Evolutionary conservation across 2,888 invertebrate genomes (phyloP).

Genomic region (Amphipyra berbera): DNA sequence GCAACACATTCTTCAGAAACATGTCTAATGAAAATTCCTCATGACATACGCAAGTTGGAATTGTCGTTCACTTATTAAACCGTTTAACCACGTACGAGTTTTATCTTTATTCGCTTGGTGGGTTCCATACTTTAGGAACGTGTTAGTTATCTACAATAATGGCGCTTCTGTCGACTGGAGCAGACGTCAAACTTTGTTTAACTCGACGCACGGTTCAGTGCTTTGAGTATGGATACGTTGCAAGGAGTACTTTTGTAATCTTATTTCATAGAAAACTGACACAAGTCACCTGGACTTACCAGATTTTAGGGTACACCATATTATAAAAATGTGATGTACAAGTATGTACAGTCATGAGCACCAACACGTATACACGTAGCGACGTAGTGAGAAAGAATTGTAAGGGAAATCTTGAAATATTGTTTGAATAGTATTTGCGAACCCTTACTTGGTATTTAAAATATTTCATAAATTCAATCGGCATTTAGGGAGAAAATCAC

Average conservation of each 20-base stretch:
- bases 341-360: no score
- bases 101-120: slow-evolving; percentile 65
- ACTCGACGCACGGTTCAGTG: slow-evolving; percentile 56
- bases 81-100: slow-evolving; percentile 54
- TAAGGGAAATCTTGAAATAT: no score
- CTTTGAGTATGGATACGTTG: slow-evolving; percentile 26
- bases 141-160: slow-evolving; percentile 65
- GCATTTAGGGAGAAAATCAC: no score
- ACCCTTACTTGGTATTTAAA: no score
- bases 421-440: no score
- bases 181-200: slow-evolving; percentile 71
- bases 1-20: slow-evolving; percentile 45
- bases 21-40: slow-evolving; percentile 58
- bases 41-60: slow-evolving; percentile 38
- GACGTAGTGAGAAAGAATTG: no score
- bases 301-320: no score
- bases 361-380: no score
- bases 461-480: no score
- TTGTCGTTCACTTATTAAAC: slow-evolving; percentile 53
- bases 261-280: no score
- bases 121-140: slow-evolving; percentile 62
- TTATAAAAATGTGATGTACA: no score
- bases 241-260: slow-evolving; percentile 2
- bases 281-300: no score
- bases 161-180: slow-evolving; percentile 60